phyloP scores from a whole-genome alignment of 2,888 invertebrate genomes.

The Drosophila siamana region DNA sequence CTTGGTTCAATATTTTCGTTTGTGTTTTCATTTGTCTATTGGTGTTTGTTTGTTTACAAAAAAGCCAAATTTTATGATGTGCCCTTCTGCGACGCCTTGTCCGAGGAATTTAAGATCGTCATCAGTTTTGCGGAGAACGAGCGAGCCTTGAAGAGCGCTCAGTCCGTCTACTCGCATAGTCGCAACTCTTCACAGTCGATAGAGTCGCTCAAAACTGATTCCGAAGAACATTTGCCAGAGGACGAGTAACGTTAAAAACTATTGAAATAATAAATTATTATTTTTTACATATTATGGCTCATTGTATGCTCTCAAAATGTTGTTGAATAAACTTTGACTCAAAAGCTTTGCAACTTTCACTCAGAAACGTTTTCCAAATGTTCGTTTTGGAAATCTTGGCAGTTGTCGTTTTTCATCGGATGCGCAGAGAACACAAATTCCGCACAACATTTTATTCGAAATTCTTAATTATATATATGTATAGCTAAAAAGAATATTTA shows the following conservation, averaged over 20 bases:
- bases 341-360: conserved; percentile 63
- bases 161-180: conserved; percentile 83
- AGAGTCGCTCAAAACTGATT: conserved; percentile 82
- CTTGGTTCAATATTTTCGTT: conserved; percentile 84
- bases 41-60: conserved; percentile 77
- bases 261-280: not conserved
- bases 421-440: conserved; percentile 31
- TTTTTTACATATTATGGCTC: conserved; percentile 1
- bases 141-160: conserved; percentile 88
- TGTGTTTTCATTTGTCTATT: conserved; percentile 77
- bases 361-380: conserved; percentile 51
- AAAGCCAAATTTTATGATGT: conserved; percentile 84
- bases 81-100: conserved; percentile 88
- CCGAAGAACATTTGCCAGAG: conserved; percentile 56
- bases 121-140: conserved; percentile 89
- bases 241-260: conserved; percentile 26
- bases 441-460: conserved; percentile 1
- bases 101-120: conserved; percentile 90
- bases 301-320: conserved; percentile 19
- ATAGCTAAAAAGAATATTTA: conserved; percentile 12
- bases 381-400: conserved; percentile 46
- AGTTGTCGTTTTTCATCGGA: conserved; percentile 51
- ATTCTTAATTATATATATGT: conserved; percentile 23
- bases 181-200: conserved; percentile 83
- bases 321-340: conserved; percentile 34